Evolutionary conservation across 2,888 invertebrate genomes (phyloP).

Genomic region (Chironomus tentans): DNA sequence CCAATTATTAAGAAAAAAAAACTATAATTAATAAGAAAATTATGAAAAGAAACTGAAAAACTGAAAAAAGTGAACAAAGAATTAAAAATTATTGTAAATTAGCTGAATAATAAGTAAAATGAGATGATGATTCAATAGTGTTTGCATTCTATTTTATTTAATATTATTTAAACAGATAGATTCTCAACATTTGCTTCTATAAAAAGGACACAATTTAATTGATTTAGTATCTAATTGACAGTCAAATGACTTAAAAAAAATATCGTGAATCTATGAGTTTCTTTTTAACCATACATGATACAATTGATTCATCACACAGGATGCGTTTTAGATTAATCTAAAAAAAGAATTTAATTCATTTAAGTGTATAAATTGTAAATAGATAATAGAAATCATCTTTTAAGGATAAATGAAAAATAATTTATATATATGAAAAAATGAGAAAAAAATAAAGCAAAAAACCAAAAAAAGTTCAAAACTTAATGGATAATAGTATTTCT

Average conservation of each 20-base stretch:
- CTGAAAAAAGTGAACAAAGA: too few relatives aligned
- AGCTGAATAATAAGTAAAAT: not conserved
- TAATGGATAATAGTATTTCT: too few relatives aligned
- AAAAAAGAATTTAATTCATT: conserved; percentile 17
- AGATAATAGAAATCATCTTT: not conserved
- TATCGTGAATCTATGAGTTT: not conserved
- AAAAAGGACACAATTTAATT: too few relatives aligned
- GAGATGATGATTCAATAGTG: not conserved
- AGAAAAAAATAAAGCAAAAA: not conserved
- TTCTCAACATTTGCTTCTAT: not conserved
- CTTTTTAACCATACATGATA: not conserved
- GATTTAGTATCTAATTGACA: not conserved
- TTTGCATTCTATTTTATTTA: not conserved
- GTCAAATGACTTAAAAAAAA: not conserved
- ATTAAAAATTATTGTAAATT: too few relatives aligned
- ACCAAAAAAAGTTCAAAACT: too few relatives aligned
- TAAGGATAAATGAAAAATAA: not conserved
- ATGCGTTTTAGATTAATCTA: not conserved
- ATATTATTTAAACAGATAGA: not conserved
- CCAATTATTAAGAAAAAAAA: too few relatives aligned
- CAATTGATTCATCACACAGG: not conserved
- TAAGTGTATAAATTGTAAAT: conserved; percentile 23
- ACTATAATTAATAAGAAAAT: too few relatives aligned
- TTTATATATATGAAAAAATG: not conserved
- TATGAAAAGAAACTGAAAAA: too few relatives aligned